phyloP scores from a whole-genome alignment of 2,797 vertebrate species.

The Rachycentron canadum region DNA sequence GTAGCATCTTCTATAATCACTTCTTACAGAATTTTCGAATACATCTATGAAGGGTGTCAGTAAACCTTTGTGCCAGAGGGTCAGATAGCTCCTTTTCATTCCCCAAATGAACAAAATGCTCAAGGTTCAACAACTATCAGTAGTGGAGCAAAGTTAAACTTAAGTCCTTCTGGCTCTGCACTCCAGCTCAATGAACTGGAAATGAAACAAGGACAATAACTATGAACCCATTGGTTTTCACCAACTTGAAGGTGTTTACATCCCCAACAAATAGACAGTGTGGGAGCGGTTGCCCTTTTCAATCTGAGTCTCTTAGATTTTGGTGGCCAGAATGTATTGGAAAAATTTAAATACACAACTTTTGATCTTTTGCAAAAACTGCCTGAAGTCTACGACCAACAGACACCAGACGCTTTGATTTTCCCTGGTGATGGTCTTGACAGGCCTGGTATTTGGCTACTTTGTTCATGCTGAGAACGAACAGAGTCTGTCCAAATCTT shows the following conservation, averaged over 20 bases:
- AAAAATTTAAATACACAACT: not conserved
- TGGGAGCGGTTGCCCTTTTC: not conserved
- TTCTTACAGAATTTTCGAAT: not conserved
- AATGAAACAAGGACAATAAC: not conserved
- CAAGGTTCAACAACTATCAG: not conserved
- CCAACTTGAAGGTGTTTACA: not conserved
- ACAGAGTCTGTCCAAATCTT: conserved; percentile 12
- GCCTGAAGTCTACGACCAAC: not conserved
- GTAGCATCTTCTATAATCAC: not conserved
- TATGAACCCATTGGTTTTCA: not conserved
- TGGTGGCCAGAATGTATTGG: not conserved
- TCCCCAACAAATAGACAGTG: not conserved
- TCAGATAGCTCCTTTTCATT: not conserved
- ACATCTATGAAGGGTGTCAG: not conserved
- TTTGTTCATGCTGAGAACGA: conserved; percentile 21
- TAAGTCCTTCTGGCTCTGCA: not conserved
- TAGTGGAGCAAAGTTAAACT: not conserved
- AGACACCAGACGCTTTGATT: conserved; percentile 6
- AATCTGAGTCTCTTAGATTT: not conserved
- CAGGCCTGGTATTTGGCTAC: conserved; percentile 24
- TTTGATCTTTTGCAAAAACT: not conserved
- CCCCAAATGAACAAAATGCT: conserved; percentile 1
- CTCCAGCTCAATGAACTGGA: not conserved
- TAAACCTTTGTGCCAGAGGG: not conserved
- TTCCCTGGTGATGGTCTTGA: conserved; percentile 28